Base-by-base conservation (phyloP, 2,888 invertebrate species). In the Campopleginae sp. region DNA sequence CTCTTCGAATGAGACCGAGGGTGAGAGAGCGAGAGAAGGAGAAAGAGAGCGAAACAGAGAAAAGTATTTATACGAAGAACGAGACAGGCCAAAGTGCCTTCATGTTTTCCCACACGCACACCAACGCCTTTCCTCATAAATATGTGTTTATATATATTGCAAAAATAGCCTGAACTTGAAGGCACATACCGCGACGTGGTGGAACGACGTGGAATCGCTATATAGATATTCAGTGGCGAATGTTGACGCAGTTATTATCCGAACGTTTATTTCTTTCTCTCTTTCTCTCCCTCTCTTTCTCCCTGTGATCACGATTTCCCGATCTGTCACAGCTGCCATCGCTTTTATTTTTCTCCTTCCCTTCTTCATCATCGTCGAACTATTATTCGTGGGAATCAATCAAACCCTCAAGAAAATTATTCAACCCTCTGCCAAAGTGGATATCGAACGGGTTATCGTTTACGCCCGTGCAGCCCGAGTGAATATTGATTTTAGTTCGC, bases 1-100 rank as follows among this genome's bases (percentile, higher is more conserved):
- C 82, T 79, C 77, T 74, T 12, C 31, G 12, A 72, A 54, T 46
- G 63, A 63, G 63, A 61, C 63, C 4, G 31, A 54, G 38, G 38
- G 38, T 42, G 51, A 42, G 44, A 38, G 71, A 33, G 74, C 3
- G 58, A 31, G 31, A 44, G 61, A 70, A 19, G 51, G 19, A 63
- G 19, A 44, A 27, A 31, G 48, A 70, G 48, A 48, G 48, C 19
- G 31, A 33, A 27, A 66, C 27, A 54, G n/a, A 58, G 46, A 61
- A 27, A 44, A 76, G 80, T 87, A 87, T 87, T 87, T 84, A 84
- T 85, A 82, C 78, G 83, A 80, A 54, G 68, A 86, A 87, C 86
- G 87, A 81, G 86, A 75, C 78, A 44, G 80, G 68, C 74, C 85
- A 65, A 81, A 84, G 71, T 72, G 80, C 68, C 80, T 71, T 31